Base-by-base conservation (phyloP, 2,797 vertebrate genomes). In the Cynopterus sphinx region DNA sequence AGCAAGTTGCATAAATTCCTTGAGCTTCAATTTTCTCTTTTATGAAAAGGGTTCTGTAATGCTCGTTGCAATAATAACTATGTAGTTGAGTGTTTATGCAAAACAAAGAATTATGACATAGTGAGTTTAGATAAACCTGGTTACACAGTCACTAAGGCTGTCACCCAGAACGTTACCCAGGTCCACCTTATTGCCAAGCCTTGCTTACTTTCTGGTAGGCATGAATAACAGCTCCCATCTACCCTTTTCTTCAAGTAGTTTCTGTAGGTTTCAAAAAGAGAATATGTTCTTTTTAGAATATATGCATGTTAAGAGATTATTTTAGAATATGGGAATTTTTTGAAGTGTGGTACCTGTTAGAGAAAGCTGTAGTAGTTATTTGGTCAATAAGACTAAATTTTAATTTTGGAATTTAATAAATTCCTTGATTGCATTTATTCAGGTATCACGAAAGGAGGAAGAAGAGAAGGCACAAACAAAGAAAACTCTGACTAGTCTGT, bases 1-100 rank as follows among this genome's bases (percentile, higher is more conserved):
- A 77, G 26, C 21, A 87, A 91, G 31, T 70, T 87, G 51, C 22
- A 21, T 70, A 75, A 57, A 84, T 96, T 90, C 9, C 1, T 16
- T 57, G n/a, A 86, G 12, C 17, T 83, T 91, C 74, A 77, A 79
- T 83, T 91, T 92, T 96, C 9, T 87, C 15, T 88, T 96, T 92
- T 63, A n/a, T 73, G 36, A 71, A 89, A 33, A 78, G 55, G 15
- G 3, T n/a, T 84, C 59, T 92, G 0, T 81, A 85, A 24, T 79
- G 41, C 59, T 15, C 78, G 9, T 74, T 55, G 9, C 9, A 43
- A 31, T 70, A 87, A 51, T 68, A 92, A 57, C 49, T 53, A 46
- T 92, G 10, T 90, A 59, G 41, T 31, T 63, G 53, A 91, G 46
- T 81, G 15, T 81, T 83, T 68, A 39, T 75, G 28, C 19, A 77